Evolutionary conservation across 1,140 invertebrate genomes (phyloP).

Genomic region (Archegozetes longisetosus): DNA sequence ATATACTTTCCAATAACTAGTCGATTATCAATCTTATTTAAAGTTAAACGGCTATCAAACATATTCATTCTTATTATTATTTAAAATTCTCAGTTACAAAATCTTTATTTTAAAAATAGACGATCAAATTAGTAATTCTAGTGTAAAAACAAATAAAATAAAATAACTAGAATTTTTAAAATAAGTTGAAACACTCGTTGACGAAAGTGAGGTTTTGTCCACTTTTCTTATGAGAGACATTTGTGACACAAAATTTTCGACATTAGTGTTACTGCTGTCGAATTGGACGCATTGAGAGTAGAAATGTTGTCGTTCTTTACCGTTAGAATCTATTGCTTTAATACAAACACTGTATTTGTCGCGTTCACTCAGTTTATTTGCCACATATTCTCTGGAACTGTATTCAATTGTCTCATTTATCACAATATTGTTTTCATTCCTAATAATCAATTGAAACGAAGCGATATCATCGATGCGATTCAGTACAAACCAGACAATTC

Average conservation of each 20-base stretch:
- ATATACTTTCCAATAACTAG: too few species aligned
- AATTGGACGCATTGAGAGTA: neutral
- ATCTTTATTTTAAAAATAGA: too few species aligned
- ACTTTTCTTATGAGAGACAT: neutral
- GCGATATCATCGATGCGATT: slow-evolving; percentile 8
- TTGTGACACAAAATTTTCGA: neutral
- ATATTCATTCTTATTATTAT: too few species aligned
- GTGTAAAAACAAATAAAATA: too few species aligned
- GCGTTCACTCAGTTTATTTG: neutral
- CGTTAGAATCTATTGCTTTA: slow-evolving; percentile 5
- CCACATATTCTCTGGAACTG: neutral
- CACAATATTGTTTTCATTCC: neutral
- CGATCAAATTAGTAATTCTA: too few species aligned
- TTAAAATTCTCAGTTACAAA: too few species aligned
- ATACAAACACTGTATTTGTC: slow-evolving; percentile 5
- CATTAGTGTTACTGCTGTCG: neutral
- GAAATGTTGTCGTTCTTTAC: neutral
- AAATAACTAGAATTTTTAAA: too few species aligned
- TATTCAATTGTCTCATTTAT: slow-evolving; percentile 4
- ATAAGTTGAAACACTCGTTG: too few species aligned
- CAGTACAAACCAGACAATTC: slow-evolving; percentile 12
- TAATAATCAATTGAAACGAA: neutral
- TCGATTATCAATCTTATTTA: too few species aligned
- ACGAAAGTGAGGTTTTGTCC: too few species aligned
- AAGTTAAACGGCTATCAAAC: too few species aligned